Conservation (phyloP, 2,888 invertebrate genomes). For the Drosophila mettleri region DNA sequence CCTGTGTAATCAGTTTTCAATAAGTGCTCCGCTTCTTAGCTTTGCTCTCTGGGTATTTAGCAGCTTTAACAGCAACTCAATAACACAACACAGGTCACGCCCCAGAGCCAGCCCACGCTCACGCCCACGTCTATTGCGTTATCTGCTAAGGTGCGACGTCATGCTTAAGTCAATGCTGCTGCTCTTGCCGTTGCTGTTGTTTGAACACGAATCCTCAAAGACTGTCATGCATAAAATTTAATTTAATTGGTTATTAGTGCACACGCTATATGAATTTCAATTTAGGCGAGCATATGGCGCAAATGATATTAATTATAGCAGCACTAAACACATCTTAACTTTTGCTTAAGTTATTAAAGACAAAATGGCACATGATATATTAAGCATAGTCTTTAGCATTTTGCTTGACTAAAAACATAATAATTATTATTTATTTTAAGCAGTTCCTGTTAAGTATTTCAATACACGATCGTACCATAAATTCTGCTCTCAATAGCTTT, state of each 20-base stretch:
- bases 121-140: slow-evolving; percentile 2
- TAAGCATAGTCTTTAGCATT: neutral
- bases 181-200: slow-evolving; percentile 4
- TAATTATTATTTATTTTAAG: neutral
- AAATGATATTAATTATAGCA: slow-evolving; percentile 47
- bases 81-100: slow-evolving; percentile 10
- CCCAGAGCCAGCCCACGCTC: neutral
- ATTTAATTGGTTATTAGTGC: slow-evolving; percentile 66
- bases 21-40: slow-evolving; percentile 30
- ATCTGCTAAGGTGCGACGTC: slow-evolving; percentile 29
- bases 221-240: slow-evolving; percentile 41
- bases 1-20: slow-evolving; percentile 68
- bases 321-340: slow-evolving; percentile 36
- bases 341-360: slow-evolving; percentile 1
- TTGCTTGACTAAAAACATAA: neutral
- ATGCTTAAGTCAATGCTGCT: slow-evolving; percentile 14
- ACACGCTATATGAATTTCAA: slow-evolving; percentile 69
- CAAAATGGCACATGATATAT: neutral
- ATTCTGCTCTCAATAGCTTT: neutral
- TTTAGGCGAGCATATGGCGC: slow-evolving; percentile 50
- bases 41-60: slow-evolving; percentile 45
- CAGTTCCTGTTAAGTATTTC: neutral
- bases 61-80: slow-evolving; percentile 41
- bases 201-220: slow-evolving; percentile 23
- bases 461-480: neutral